A percentile compares a stretch with the other conserved stretches of the same genome.
Evolutionary conservation across 2,888 invertebrate genomes (phyloP).

Genomic region (Amaurobius ferox): DNA sequence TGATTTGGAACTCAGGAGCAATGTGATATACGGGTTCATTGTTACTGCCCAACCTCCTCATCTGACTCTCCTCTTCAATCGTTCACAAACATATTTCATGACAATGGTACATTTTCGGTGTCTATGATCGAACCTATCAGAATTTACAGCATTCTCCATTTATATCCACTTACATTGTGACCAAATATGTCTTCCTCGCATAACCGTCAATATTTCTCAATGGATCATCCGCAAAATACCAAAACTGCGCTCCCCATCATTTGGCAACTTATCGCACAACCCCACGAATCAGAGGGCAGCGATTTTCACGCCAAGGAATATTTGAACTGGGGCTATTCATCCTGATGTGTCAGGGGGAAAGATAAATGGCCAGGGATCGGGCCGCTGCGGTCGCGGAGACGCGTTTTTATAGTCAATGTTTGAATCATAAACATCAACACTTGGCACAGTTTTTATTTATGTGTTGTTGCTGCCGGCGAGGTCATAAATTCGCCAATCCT

Average conservation of each 20-base stretch:
- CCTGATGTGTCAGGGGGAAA: slow-evolving; percentile 20
- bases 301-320: slow-evolving; percentile 47
- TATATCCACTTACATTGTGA: background rate
- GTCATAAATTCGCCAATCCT: slow-evolving; percentile 36
- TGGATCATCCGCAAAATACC: background rate
- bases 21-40: too few relatives aligned
- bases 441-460: slow-evolving; percentile 55
- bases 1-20: too few relatives aligned
- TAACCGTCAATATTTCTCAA: background rate
- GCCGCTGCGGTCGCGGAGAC: slow-evolving; percentile 29
- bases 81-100: too few relatives aligned
- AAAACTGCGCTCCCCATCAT: slow-evolving; percentile 30
- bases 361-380: slow-evolving; percentile 37
- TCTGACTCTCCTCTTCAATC: too few relatives aligned
- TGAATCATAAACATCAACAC: slow-evolving; percentile 62
- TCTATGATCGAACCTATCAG: too few relatives aligned
- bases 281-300: background rate
- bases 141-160: background rate
- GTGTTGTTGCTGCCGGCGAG: slow-evolving; percentile 11
- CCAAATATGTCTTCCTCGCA: background rate
- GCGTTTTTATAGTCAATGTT: slow-evolving; percentile 34
- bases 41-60: too few relatives aligned
- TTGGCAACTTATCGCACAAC: slow-evolving; percentile 66
- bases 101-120: too few relatives aligned
- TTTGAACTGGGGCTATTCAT: slow-evolving; percentile 52